Base-by-base conservation (phyloP, 2,888 invertebrate species). In the Alloplasta piceator region DNA sequence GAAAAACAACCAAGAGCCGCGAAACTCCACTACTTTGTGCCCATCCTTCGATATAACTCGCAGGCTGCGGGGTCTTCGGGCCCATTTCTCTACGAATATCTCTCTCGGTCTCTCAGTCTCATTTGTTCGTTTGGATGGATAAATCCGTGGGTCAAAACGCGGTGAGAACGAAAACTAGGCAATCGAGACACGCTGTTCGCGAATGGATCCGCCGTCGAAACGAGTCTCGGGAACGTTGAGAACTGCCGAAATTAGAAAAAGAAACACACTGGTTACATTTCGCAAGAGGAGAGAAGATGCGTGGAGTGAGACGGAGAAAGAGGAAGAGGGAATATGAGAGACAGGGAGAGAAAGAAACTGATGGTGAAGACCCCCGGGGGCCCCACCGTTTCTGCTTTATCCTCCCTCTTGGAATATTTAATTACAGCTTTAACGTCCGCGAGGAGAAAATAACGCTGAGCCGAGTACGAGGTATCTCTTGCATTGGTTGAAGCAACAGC, bases 401-500 rank as follows among this genome's bases (percentile, higher is more conserved):
- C 72, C 85, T 84, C 83, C 83, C 86, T 82, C 84, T 80, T 67
- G 85, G 88, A 89, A 90, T 90, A 90, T 90, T 90, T 90, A 90
- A 90, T 90, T 90, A 90, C 90, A 90, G 89, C 85, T 86, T 89
- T 86, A 83, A 86, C 85, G 83, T 81, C 85, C 76, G 83, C 85
- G 83, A 86, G 86, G 89, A 86, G 88, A 89, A 90, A 90, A 90
- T 89, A 91, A 90, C 87, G 81, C 78, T 52, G 63, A 58, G 67
- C 58, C 52, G 68, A 50, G 82, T 77, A 83, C 61, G 56, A 64
- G 84, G 82, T 73, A 73, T 68, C 58, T 66, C 58, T 16, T 79
- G 83, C 85, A 67, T 82, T 78, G 78, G 81, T 67, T 58, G 58
- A 67, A 64, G 68, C 55, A 74, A 72, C 84, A 82, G 80, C 84